Evolutionary conservation across 1,140 invertebrate genomes (phyloP), one percentile per base, ranked within the genome.

Genomic region (Leptoteleia sp.): DNA sequence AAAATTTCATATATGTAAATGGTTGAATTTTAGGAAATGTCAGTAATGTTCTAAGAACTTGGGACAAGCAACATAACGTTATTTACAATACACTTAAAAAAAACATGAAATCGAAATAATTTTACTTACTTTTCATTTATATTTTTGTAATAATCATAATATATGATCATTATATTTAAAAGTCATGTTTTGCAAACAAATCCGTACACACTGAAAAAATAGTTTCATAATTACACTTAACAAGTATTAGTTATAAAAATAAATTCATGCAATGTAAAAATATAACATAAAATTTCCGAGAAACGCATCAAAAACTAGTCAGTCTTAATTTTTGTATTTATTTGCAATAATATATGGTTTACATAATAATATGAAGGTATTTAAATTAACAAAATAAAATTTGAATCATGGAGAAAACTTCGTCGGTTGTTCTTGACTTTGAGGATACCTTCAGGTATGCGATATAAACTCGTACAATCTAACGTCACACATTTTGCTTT

Each of bases 251-350:
- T n/a, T n/a, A n/a, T n/a, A n/a, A n/a, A n/a, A n/a, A n/a, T n/a
- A n/a, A n/a, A n/a, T n/a, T n/a, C n/a, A n/a, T n/a, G n/a, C n/a
- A n/a, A n/a, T n/a, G n/a, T n/a, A n/a, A n/a, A n/a, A n/a, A n/a
- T n/a, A n/a, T 25, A 25, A 25, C 3, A 25, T 6, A 6, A 25
- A 25, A 3, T 25, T 25, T 25, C 19, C 3, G 29, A 33, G 15
- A 59, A 61, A 59, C 25, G 54, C 12, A 57, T 55, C 40, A 75
- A 76, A 76, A 67, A 67, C 38, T 67, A 68, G 38, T 88, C 86
- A 89, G 86, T 89, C 85, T 89, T 86, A 88, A 83, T 71, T 83
- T 82, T 85, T 82, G 84, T 84, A 81, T 88, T 87, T 89, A 87
- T 86, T 89, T 88, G 68, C 78, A 84, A 85, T 88, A 84, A 84